These are phyloP conservation scores for Megalopta genalis DNA, from an alignment of 1,140 invertebrate species.

Conservation along the genomic window DNA sequence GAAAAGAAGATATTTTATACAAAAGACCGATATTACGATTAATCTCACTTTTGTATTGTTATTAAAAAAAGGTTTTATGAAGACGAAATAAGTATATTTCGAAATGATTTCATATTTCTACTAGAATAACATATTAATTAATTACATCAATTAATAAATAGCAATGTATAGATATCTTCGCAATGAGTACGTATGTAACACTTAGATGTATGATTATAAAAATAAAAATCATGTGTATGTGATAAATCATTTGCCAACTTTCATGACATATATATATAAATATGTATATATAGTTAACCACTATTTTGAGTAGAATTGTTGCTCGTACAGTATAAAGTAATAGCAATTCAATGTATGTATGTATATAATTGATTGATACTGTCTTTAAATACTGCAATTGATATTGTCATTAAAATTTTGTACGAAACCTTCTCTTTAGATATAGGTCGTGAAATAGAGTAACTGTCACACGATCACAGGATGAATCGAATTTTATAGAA, in stretches of 20 bases:
- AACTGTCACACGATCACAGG: not conserved
- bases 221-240: conserved; percentile 10
- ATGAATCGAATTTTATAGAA: conserved; percentile 1
- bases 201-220: conserved; percentile 24
- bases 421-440: not conserved
- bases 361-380: not conserved
- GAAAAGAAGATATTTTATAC: conserved; percentile 53
- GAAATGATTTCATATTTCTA: not conserved
- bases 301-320: not conserved
- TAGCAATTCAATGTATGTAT: not conserved
- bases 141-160: conserved; percentile 10
- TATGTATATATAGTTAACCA: no score
- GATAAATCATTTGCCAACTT: not conserved
- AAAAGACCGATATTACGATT: conserved; percentile 42
- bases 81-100: conserved; percentile 21
- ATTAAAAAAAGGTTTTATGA: conserved; percentile 12
- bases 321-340: not conserved
- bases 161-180: conserved; percentile 5
- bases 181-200: conserved; percentile 10
- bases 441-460: not conserved
- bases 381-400: not conserved
- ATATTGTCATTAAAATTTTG: not conserved
- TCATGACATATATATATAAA: not conserved
- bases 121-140: conserved; percentile 7
- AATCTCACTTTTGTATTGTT: conserved; percentile 40